phyloP scores from a whole-genome alignment of 2,113 vertebrate species.

The Herpetotheres cachinnans region DNA sequence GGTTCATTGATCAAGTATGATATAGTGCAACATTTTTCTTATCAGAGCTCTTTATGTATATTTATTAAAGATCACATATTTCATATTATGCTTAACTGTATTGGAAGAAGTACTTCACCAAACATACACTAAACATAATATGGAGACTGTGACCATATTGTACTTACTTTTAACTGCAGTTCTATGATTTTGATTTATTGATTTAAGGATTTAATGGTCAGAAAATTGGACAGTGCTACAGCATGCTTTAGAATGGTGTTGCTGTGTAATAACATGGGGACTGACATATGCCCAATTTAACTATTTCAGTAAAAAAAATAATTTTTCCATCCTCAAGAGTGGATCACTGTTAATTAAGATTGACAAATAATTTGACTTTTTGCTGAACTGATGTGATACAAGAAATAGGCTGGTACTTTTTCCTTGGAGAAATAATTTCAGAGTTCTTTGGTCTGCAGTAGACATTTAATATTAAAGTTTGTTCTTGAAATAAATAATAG shows the following conservation, averaged over 20 bases:
- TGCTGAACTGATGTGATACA: neutral
- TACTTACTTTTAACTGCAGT: slow-evolving; percentile 56
- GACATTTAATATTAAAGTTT: slow-evolving; percentile 72
- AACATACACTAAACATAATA: slow-evolving; percentile 65
- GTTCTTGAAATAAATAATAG: slow-evolving; percentile 74
- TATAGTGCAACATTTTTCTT: slow-evolving; percentile 67
- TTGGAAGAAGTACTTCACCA: slow-evolving; percentile 64
- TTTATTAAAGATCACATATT: slow-evolving; percentile 73
- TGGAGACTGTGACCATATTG: slow-evolving; percentile 57
- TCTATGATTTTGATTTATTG: slow-evolving; percentile 60
- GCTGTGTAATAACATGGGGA: neutral
- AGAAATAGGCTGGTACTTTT: slow-evolving; percentile 34
- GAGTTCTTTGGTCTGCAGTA: slow-evolving; percentile 41
- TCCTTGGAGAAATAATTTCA: slow-evolving; percentile 49
- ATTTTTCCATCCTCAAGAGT: neutral
- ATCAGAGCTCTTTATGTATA: slow-evolving; percentile 71
- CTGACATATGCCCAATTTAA: neutral
- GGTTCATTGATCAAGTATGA: slow-evolving; percentile 74
- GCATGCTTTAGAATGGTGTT: neutral
- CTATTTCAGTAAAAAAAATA: neutral
- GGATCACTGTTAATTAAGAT: neutral
- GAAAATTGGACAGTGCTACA: slow-evolving; percentile 33
- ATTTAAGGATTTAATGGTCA: slow-evolving; percentile 46
- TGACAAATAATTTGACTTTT: slow-evolving; percentile 33
- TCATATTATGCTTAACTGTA: slow-evolving; percentile 62